Evolutionary conservation across 2,113 vertebrate genomes (phyloP), one percentile per base, ranked within the genome.

Genomic region (Eurystomus gularis): DNA sequence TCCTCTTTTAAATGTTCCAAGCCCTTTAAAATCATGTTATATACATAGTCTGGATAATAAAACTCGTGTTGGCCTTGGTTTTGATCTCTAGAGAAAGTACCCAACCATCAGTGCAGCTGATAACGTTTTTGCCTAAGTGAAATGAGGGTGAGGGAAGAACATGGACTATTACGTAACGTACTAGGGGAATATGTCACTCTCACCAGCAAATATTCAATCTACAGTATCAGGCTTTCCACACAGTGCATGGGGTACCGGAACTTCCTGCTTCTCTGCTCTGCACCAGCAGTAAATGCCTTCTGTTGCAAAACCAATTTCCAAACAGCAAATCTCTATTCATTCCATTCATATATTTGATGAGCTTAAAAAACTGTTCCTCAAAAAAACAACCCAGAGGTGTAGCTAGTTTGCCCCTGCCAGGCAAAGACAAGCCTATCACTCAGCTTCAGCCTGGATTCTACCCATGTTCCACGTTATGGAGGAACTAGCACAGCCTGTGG

Each of bases 1-100:
- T 82, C 77, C 79, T 70, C 35, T 66, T 91, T 90, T 68, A 86
- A 79, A 69, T 90, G 13, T 55, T 77, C 17, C n/a, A 20, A 84
- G 52, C 4, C 14, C 58, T 69, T 89, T 82, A 82, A 90, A 86
- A 72, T 62, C 6, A 37, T 4, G 10, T 51, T 71, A 65, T 51
- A 54, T 17, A n/a, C 4, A 1, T 77, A 42, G 49, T 77, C 70
- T 84, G 24, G 55, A 78, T 65, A 61, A n/a, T 29, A 90, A 49
- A 54, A 40, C 12, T 24, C 5, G 2, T 13, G 44, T 54, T 91
- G 17, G 3, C 28, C 55, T 84, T 62, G 9, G 4, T 76, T 90
- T 84, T 84, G 85, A 18, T 68, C 21, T 58, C 8, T 48, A 33
- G n/a, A 35, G 25, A 52, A 86, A 58, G 31, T 13, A 21, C 19